phyloP scores from a whole-genome alignment of 2,113 vertebrate genomes.

The Panthera uncia region DNA sequence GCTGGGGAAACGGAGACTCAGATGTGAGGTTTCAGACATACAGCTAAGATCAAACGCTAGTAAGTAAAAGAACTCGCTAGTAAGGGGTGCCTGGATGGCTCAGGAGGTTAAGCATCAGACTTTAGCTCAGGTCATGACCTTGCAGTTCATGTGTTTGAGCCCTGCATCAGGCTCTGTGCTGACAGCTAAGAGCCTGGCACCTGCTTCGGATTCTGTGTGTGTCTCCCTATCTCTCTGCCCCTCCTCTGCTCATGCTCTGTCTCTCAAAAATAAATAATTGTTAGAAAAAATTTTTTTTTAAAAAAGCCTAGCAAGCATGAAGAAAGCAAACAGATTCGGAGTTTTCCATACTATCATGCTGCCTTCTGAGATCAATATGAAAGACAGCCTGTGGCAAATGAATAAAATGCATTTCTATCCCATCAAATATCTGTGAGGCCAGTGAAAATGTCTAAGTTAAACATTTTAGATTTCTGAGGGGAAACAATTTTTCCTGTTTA shows the following conservation, averaged over 20 bases:
- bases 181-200: too few relatives aligned
- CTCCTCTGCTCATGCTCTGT: too few relatives aligned
- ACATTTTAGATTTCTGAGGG: not conserved
- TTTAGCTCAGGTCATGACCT: too few relatives aligned
- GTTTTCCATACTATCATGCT: not conserved
- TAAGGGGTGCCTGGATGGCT: too few relatives aligned
- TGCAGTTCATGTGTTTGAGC: too few relatives aligned
- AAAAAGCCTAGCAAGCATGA: not conserved
- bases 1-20: not conserved
- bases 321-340: not conserved
- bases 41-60: not conserved
- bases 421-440: not conserved
- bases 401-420: not conserved
- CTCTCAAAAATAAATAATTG: too few relatives aligned
- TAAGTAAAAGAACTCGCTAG: not conserved
- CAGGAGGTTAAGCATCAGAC: too few relatives aligned
- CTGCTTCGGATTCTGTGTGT: too few relatives aligned
- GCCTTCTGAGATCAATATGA: not conserved
- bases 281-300: too few relatives aligned
- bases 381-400: not conserved
- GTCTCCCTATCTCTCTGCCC: too few relatives aligned
- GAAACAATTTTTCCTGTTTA: slow-evolving; percentile 12
- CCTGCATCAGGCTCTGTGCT: too few relatives aligned
- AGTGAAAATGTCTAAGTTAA: not conserved
- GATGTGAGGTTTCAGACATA: fast-evolving